A percentile compares a stretch with the other conserved stretches of the same genome.
Conservation (phyloP, 2,797 vertebrate species). For the Numenius phaeopus region DNA sequence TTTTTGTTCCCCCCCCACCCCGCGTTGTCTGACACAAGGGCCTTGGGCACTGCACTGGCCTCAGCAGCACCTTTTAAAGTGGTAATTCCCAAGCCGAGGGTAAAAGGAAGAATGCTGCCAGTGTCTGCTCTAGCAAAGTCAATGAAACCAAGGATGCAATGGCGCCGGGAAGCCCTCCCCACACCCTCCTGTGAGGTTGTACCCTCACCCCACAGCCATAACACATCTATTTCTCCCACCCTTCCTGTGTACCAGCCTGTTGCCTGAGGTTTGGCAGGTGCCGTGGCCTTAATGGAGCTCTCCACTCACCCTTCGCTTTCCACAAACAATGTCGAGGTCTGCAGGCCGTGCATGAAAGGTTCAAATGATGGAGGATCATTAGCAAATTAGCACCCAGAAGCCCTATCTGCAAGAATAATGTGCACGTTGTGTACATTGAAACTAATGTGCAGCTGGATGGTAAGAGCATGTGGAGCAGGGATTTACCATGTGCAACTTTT, state of each 20-base stretch:
- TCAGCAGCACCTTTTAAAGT: background rate
- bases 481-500: background rate
- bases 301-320: background rate
- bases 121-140: background rate
- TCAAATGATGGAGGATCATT: background rate
- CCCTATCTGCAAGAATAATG: background rate
- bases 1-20: background rate
- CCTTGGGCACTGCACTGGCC: background rate
- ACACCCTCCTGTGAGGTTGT: background rate
- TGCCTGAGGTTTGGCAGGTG: background rate
- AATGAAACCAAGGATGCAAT: background rate
- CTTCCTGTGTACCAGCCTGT: background rate
- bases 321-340: background rate
- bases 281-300: background rate
- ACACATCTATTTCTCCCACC: background rate
- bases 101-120: background rate
- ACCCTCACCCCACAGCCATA: background rate
- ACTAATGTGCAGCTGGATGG: background rate
- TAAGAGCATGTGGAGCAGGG: background rate
- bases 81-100: fast-evolving
- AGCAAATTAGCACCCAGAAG: background rate
- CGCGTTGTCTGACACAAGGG: background rate
- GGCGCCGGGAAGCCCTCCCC: background rate
- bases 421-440: background rate
- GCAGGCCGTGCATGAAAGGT: background rate